phyloP scores from a whole-genome alignment of 2,113 vertebrate genomes.

The Pelmatolapia mariae region DNA sequence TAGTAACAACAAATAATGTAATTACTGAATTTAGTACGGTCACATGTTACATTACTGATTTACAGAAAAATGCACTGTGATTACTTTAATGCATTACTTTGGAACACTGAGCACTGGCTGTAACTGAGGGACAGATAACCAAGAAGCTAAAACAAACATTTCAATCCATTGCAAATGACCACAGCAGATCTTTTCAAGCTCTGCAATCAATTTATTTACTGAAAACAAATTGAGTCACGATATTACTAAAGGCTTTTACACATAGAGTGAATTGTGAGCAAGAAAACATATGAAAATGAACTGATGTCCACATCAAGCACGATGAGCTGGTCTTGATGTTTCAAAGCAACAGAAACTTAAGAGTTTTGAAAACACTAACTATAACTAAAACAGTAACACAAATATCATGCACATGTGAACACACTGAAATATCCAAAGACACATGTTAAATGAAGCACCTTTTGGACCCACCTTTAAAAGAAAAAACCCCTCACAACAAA shows the following conservation, averaged over 20 bases:
- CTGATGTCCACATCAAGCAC: too few relatives aligned
- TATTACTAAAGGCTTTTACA: too few relatives aligned
- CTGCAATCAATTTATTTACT: too few relatives aligned
- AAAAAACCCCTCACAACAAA: not conserved
- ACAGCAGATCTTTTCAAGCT: not conserved
- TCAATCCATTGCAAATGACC: not conserved
- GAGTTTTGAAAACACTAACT: not conserved
- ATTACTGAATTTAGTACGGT: not conserved
- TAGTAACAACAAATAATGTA: fast-evolving
- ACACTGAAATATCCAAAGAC: not conserved
- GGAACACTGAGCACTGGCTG: not conserved
- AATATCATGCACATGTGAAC: not conserved
- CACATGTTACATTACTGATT: not conserved
- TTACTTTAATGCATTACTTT: not conserved
- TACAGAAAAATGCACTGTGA: not conserved
- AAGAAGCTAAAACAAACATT: not conserved
- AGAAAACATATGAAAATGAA: too few relatives aligned
- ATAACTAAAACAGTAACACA: not conserved
- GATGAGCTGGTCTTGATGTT: too few relatives aligned
- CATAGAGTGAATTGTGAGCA: too few relatives aligned
- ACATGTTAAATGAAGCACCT: not conserved
- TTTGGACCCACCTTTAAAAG: not conserved
- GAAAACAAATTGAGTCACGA: too few relatives aligned
- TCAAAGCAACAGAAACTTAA: not conserved
- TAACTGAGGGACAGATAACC: not conserved